These are phyloP conservation scores for Drosophila kohkoa DNA, from an alignment of 1,140 invertebrate species.

Conservation along the genomic window DNA sequence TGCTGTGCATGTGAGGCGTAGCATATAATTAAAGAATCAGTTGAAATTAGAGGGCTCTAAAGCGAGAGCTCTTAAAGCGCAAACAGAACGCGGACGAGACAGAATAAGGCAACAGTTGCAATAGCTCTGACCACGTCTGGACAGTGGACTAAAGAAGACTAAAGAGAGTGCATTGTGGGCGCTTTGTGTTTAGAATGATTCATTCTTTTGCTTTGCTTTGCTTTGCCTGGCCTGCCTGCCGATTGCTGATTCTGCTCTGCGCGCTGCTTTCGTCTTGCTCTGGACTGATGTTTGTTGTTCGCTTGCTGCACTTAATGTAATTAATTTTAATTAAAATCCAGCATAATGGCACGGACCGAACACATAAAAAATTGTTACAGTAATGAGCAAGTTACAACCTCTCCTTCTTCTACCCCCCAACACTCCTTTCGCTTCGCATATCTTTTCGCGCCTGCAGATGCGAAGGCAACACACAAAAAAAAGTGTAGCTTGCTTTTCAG, in stretches of 20 bases:
- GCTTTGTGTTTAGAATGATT: slow-evolving; percentile 48
- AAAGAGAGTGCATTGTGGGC: slow-evolving; percentile 6
- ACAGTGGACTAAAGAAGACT: slow-evolving; percentile 9
- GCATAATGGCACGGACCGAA: slow-evolving; percentile 57
- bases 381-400: slow-evolving; percentile 62
- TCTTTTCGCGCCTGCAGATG: slow-evolving; percentile 67
- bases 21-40: slow-evolving; percentile 17
- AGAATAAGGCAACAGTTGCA: background rate
- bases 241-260: slow-evolving; percentile 47
- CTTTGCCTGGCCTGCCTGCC: slow-evolving; percentile 11
- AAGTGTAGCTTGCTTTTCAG: slow-evolving; percentile 71
- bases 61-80: slow-evolving; percentile 49
- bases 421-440: slow-evolving; percentile 48
- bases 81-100: background rate
- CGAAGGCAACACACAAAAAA: slow-evolving; percentile 47
- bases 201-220: slow-evolving; percentile 22
- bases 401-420: background rate
- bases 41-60: background rate
- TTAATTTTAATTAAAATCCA: slow-evolving; percentile 84
- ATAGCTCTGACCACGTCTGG: background rate
- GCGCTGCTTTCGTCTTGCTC: background rate
- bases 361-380: slow-evolving; percentile 67
- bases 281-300: slow-evolving; percentile 63
- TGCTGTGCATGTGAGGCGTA: slow-evolving; percentile 26
- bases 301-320: slow-evolving; percentile 80